phyloP scores from a whole-genome alignment of 2,113 vertebrate species.

The Sinocyclocheilus rhinocerous region DNA sequence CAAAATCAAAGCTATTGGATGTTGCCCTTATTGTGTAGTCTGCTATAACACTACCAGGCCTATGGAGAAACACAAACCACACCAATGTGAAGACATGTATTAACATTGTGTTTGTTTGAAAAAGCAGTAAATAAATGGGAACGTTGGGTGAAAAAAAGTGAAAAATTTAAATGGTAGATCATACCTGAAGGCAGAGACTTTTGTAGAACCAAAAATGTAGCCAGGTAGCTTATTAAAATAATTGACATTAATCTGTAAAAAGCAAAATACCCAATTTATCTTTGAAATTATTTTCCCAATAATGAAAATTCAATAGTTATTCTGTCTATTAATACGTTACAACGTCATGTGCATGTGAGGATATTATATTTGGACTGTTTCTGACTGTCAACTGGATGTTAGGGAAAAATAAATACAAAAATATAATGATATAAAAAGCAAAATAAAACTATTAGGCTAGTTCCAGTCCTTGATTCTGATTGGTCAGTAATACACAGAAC shows the following conservation, averaged over 20 bases:
- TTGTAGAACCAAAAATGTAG: constrained; percentile 8
- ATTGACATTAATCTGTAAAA: constrained; percentile 38
- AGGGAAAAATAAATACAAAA: not conserved
- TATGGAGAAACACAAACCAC: constrained; percentile 49
- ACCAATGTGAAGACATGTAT: not conserved
- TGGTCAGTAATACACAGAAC: too few species aligned
- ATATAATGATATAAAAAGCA: not conserved
- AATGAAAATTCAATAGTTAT: not conserved
- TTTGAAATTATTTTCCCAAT: not conserved
- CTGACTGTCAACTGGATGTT: too few species aligned
- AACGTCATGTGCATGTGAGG: not conserved
- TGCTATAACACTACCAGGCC: constrained; percentile 66
- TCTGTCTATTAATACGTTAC: not conserved
- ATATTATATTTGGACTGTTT: too few species aligned
- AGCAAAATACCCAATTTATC: not conserved
- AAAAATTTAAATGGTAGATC: not conserved
- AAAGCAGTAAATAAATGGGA: not conserved
- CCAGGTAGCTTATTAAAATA: not conserved
- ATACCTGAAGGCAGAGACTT: constrained; percentile 15
- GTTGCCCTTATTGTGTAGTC: constrained; percentile 55
- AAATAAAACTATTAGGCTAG: not conserved
- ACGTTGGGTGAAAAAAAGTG: not conserved
- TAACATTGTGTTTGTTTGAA: not conserved
- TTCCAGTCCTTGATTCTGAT: not conserved
- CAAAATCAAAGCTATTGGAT: not conserved